Evolutionary conservation across 2,797 vertebrate genomes (phyloP).

Genomic region (Acanthurus leucopareius): DNA sequence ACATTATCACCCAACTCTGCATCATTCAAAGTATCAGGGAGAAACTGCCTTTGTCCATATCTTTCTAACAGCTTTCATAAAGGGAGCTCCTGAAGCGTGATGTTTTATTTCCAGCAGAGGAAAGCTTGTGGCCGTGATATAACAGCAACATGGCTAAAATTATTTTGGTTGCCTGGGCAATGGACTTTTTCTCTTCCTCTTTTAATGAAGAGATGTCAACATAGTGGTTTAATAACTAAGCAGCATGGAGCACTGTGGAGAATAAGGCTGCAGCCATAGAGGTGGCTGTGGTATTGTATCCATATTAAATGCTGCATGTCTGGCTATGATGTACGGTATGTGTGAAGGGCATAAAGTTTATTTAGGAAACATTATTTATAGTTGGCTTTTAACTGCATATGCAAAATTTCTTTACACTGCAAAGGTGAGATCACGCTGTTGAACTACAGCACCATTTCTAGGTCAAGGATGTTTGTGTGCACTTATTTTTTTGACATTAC

Average conservation of each 20-base stretch:
- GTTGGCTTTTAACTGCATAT: constrained; percentile 38
- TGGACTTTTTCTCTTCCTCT: constrained; percentile 3
- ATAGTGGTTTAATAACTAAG: constrained; percentile 23
- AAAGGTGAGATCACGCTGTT: constrained; percentile 53
- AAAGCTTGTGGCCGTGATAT: neutral
- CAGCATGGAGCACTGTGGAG: neutral
- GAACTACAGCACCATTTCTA: constrained; percentile 38
- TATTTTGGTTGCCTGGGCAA: neutral
- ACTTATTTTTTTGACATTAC: constrained; percentile 55
- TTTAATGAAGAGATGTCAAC: constrained; percentile 14
- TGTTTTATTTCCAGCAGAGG: neutral
- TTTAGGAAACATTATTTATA: constrained; percentile 40
- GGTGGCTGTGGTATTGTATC: constrained; percentile 23
- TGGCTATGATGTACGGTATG: constrained; percentile 69
- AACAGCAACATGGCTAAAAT: neutral
- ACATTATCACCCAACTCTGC: neutral
- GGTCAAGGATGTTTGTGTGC: constrained; percentile 50
- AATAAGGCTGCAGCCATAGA: constrained; percentile 29
- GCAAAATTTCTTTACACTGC: constrained; percentile 44
- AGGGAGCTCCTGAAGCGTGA: neutral
- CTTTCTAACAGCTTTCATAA: neutral
- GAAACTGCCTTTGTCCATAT: neutral
- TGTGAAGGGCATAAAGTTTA: constrained; percentile 25
- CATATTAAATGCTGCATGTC: constrained; percentile 46
- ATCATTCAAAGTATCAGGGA: neutral